Base-by-base conservation (phyloP, 2,113 vertebrate species). In the Dromiciops gliroides region DNA sequence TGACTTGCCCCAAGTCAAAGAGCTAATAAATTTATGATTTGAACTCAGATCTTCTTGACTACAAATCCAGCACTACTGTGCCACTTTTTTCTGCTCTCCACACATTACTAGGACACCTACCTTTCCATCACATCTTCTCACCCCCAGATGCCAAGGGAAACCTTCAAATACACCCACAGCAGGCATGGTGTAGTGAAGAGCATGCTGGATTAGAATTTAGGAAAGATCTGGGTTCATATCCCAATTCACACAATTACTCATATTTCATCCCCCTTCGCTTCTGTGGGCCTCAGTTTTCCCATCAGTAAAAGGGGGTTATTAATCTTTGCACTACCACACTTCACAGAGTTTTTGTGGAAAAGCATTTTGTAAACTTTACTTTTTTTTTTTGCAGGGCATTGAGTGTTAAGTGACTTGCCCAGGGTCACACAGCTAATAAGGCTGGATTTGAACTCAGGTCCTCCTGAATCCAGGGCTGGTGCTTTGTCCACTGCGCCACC, bases 1-100 rank as follows among this genome's bases (percentile, higher is more conserved):
- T 28, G 50, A 92, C 37, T 92, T 90, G 25, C 56, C n/a, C 31
- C 48, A 94, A 44, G 89, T 94, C 91, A 89, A 67, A 90, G 24
- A 47, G 23, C 83, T 31, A 92, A 25, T 51, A 89, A 48, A 56
- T 95, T 25, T 50, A 93, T 60, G 3, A 93, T 89, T 48, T 51
- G 91, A 90, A 50, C 44, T 31, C 51, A 92, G 26, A 89, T 89
- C 19, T 11, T 47, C 90, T 91, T 48, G 37, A 9, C 4, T 24
- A 89, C 89, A 52, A 93, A 94, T 48, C 51, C 51, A 67, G 83
- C 26, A 89, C 56, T 37, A 37, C 28, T 67, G 14, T 67, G 3
- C 16, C 31, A 9, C 28, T 23, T 37, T 24, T 10, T 67, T 67
- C 60, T 67, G 60, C 31, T 12, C 31, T 37, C 3, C 12, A 67